Percentiles rank a stretch among this genome's conserved stretches.
Evolutionary conservation across 64 coral and sea anemone genomes (phyloP).

Genomic region (Stichodactyla helianthus): DNA sequence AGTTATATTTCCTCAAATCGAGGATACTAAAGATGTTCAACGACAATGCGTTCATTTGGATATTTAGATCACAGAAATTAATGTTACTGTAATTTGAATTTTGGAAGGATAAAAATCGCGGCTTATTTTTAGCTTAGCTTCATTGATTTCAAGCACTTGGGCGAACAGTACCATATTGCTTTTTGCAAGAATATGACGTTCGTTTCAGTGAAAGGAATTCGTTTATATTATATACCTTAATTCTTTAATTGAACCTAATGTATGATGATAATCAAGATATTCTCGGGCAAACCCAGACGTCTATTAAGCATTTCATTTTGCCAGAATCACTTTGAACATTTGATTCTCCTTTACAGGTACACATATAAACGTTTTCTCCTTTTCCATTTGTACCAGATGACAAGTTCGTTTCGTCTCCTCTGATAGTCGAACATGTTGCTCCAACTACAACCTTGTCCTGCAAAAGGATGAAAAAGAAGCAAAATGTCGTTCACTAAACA

Average conservation of each 20-base stretch:
- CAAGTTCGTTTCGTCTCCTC: constrained; percentile 18
- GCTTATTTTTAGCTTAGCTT: not conserved
- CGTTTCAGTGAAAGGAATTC: too few species aligned
- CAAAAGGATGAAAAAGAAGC: not conserved
- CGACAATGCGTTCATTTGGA: not conserved
- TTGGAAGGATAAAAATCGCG: not conserved
- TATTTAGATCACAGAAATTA: not conserved
- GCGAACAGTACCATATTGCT: too few species aligned
- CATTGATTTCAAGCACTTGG: not conserved
- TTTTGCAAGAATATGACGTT: too few species aligned
- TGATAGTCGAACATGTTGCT: not conserved
- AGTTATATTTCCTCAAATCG: not conserved
- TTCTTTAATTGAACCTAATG: not conserved
- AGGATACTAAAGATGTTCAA: not conserved
- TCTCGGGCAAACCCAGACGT: constrained; percentile 12
- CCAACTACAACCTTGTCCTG: not conserved
- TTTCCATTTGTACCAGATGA: not conserved
- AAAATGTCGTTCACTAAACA: not conserved
- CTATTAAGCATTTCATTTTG: not conserved
- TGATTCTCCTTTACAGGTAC: not conserved
- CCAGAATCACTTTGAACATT: not conserved
- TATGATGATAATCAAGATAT: not conserved
- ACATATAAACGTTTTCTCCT: not conserved
- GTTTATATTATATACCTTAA: not conserved
- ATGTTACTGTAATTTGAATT: not conserved